These are phyloP conservation scores for Pocillopora verrucosa DNA, from an alignment of 64 coral and sea anemone species.

Conservation along the genomic window DNA sequence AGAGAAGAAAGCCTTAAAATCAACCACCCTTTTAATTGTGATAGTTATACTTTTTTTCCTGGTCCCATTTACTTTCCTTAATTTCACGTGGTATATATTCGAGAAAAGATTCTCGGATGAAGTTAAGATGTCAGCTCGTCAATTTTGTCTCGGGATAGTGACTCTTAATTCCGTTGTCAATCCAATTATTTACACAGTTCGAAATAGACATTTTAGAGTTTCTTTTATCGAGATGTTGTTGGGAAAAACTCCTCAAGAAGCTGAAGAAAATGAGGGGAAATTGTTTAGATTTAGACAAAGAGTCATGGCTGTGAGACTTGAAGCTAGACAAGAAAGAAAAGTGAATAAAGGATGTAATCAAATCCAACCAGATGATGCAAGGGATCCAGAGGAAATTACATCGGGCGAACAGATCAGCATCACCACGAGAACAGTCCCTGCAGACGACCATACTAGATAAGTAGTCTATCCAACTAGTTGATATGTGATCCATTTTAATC, in stretches of 20 bases:
- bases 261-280: not conserved
- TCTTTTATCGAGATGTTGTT: not conserved
- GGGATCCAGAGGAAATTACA: no score
- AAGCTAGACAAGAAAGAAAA: no score
- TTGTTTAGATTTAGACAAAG: not conserved
- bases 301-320: no score
- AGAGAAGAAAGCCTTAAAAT: not conserved
- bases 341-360: no score
- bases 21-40: not conserved
- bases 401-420: no score
- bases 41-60: not conserved
- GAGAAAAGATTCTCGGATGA: not conserved
- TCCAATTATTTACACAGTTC: not conserved
- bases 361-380: no score
- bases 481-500: no score
- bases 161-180: not conserved
- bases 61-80: not conserved
- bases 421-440: no score
- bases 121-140: not conserved
- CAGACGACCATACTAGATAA: no score
- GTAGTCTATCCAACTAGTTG: no score
- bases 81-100: not conserved
- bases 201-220: not conserved
- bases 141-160: not conserved
- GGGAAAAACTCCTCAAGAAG: not conserved